Conservation (phyloP, 2,888 invertebrate genomes). For the Onchidella celtica region DNA sequence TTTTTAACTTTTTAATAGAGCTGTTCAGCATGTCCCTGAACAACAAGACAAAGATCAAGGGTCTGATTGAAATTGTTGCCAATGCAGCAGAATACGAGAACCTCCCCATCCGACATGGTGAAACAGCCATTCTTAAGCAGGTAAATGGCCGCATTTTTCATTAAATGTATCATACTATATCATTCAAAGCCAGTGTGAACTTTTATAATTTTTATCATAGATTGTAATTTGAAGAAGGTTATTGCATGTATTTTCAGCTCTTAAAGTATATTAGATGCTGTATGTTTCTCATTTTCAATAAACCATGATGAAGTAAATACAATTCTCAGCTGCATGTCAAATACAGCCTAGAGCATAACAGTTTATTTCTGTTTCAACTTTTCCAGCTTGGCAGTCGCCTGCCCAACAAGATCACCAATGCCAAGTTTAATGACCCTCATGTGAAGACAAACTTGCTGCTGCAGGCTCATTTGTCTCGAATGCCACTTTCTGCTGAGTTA, state of each 20-base stretch:
- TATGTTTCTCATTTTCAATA: no score
- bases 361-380: neutral
- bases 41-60: conserved; percentile 97
- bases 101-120: conserved; percentile 95
- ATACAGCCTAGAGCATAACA: no score
- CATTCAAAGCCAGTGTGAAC: no score
- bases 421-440: conserved; percentile 97
- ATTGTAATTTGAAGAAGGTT: no score
- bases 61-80: conserved; percentile 97
- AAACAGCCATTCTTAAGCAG: conserved; percentile 90
- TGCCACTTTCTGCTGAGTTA: conserved; percentile 96
- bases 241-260: no score
- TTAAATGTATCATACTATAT: no score
- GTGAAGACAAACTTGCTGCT: conserved; percentile 95
- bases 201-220: no score
- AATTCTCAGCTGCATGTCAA: no score
- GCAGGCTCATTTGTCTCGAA: conserved; percentile 96
- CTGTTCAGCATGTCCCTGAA: conserved; percentile 98
- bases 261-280: no score
- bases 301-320: no score
- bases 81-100: conserved; percentile 98
- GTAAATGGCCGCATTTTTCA: no score
- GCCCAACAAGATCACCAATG: conserved; percentile 86
- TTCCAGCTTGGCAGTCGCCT: conserved; percentile 81
- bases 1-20: no score